Evolutionary conservation across 2,797 vertebrate genomes (phyloP).

Genomic region (Oreonectes daqikongensis): DNA sequence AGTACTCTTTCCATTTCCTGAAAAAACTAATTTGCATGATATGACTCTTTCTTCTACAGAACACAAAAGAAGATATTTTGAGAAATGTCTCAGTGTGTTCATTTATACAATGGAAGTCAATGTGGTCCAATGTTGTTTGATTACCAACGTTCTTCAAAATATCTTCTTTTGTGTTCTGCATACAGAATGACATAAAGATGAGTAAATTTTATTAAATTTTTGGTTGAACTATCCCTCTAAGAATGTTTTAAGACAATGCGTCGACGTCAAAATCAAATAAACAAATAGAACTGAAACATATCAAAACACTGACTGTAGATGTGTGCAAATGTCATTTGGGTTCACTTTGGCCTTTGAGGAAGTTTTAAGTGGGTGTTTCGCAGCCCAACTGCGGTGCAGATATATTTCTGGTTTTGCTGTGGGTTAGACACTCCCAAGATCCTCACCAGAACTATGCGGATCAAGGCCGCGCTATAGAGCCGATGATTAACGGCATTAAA

Average conservation of each 20-base stretch:
- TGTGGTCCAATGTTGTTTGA: background rate
- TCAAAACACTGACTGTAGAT: conserved; percentile 15
- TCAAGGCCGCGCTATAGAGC: conserved; percentile 69
- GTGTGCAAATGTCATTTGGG: conserved; percentile 11
- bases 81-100: no score
- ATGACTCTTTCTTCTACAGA: no score
- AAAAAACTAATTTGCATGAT: no score
- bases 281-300: conserved; percentile 8
- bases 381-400: conserved; percentile 65
- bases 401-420: conserved; percentile 73
- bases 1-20: no score
- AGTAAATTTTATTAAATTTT: no score
- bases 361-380: conserved; percentile 69
- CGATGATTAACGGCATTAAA: conserved; percentile 67
- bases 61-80: no score
- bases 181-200: no score
- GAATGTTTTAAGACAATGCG: background rate
- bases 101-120: no score
- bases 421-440: conserved; percentile 58
- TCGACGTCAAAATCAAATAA: conserved; percentile 6
- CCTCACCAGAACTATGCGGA: conserved; percentile 69
- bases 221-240: no score
- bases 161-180: background rate
- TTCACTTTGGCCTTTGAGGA: conserved; percentile 66
- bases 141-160: background rate